Percentiles rank a stretch among this genome's conserved stretches.
Conservation (phyloP, 2,797 vertebrate species). For the Bovichtus diacanthus region DNA sequence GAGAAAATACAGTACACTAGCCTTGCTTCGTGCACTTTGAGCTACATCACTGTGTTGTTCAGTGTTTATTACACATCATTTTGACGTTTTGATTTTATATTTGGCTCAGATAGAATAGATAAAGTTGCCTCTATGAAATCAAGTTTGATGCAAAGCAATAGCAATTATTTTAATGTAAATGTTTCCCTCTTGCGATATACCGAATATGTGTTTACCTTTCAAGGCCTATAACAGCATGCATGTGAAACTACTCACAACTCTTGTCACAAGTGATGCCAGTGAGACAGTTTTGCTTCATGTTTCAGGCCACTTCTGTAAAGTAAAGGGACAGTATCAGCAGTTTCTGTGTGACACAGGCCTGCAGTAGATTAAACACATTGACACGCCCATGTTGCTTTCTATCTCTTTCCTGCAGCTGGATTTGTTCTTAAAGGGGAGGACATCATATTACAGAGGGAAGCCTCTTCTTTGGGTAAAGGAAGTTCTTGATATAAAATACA, state of each 20-base stretch:
- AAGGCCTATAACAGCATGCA: neutral
- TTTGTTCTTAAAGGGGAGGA: constrained; percentile 73
- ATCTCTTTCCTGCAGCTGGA: constrained; percentile 37
- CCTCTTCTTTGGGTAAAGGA: accelerated
- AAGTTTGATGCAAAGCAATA: neutral
- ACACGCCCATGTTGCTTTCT: constrained; percentile 46
- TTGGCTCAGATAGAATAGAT: neutral
- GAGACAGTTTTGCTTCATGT: neutral
- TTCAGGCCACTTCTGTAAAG: neutral
- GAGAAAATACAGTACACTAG: too few relatives aligned
- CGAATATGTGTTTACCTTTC: neutral
- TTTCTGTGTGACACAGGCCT: neutral
- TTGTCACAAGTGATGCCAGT: too few relatives aligned
- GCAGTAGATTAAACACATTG: neutral
- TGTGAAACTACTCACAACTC: too few relatives aligned
- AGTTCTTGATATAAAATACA: accelerated
- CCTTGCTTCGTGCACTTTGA: neutral
- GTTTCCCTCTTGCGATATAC: neutral
- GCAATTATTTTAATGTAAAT: neutral
- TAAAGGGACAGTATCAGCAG: neutral
- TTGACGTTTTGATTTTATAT: neutral
- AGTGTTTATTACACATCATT: neutral
- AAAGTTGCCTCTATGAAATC: neutral
- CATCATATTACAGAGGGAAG: accelerated
- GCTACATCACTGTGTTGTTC: neutral